Conservation (phyloP, 1,140 invertebrate genomes). For the Pseudomyrmex cubaensis region DNA sequence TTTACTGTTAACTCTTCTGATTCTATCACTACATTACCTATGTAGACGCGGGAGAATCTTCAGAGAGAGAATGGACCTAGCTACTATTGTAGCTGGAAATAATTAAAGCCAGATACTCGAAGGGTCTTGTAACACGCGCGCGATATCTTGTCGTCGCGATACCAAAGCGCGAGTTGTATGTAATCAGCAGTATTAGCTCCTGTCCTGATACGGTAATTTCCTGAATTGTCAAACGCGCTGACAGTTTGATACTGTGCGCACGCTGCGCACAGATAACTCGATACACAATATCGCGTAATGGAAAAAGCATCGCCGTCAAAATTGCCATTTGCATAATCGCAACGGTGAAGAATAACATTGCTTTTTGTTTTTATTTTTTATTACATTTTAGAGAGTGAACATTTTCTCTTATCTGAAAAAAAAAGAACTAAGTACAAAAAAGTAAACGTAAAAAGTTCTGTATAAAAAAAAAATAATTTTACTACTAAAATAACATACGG, state of each 20-base stretch:
- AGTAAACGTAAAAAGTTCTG: not conserved
- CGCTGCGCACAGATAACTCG: constrained; percentile 42
- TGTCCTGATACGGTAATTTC: constrained; percentile 70
- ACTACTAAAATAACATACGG: not conserved
- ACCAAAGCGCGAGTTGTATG: constrained; percentile 63
- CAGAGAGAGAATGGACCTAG: not conserved
- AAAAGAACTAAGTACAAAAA: not conserved
- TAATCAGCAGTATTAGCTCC: constrained; percentile 65
- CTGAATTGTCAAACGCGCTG: constrained; percentile 64
- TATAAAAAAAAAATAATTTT: not conserved
- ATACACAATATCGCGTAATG: constrained; percentile 28
- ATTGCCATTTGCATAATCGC: constrained; percentile 31
- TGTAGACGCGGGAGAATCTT: not conserved
- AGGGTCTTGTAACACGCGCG: constrained; percentile 67
- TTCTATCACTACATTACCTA: not conserved
- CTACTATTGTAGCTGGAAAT: constrained; percentile 42
- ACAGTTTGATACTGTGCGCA: constrained; percentile 52
- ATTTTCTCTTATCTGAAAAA: not conserved
- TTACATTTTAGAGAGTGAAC: not conserved
- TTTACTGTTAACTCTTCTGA: not conserved
- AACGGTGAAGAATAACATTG: not conserved
- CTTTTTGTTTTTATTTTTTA: too few relatives aligned
- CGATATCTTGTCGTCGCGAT: constrained; percentile 68
- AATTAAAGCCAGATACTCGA: constrained; percentile 58
- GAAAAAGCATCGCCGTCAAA: constrained; percentile 50